Conservation (phyloP, 2,113 vertebrate species). For the Mionectes macconnelli region DNA sequence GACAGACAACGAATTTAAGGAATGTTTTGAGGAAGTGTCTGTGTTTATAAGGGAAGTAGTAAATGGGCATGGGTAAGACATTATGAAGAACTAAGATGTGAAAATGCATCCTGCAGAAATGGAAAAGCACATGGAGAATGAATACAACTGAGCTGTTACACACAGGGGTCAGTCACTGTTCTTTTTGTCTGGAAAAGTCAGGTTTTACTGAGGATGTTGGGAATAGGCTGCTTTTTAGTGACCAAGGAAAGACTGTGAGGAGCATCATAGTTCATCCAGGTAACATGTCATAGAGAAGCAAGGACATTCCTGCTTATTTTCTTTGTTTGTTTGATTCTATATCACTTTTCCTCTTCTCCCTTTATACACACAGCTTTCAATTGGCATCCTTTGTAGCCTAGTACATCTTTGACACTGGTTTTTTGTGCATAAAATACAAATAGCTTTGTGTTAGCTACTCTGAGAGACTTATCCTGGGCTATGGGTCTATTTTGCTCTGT, state of each 20-base stretch:
- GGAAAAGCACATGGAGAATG: not conserved
- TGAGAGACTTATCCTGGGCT: not conserved
- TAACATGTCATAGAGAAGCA: not conserved
- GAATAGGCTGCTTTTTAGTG: not conserved
- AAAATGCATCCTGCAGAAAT: not conserved
- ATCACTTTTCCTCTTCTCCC: not conserved
- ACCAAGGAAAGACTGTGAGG: rapidly evolving
- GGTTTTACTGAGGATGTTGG: not conserved
- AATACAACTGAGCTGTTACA: not conserved
- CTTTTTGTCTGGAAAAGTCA: not conserved
- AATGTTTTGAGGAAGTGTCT: slow-evolving; percentile 12
- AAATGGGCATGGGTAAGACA: not conserved
- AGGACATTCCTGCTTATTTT: not conserved
- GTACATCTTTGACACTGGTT: not conserved
- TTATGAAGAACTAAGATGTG: not conserved
- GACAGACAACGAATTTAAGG: not conserved
- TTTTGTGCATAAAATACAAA: slow-evolving; percentile 8
- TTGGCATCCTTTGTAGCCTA: not conserved
- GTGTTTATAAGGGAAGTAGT: not conserved
- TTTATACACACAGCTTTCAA: not conserved
- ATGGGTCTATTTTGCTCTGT: not conserved
- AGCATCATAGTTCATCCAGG: not conserved
- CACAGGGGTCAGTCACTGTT: not conserved
- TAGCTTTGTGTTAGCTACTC: not conserved
- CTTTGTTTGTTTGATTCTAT: not conserved